These are phyloP conservation scores for Frieseomelitta varia DNA, from an alignment of 1,140 invertebrate genomes.

Conservation along the genomic window DNA sequence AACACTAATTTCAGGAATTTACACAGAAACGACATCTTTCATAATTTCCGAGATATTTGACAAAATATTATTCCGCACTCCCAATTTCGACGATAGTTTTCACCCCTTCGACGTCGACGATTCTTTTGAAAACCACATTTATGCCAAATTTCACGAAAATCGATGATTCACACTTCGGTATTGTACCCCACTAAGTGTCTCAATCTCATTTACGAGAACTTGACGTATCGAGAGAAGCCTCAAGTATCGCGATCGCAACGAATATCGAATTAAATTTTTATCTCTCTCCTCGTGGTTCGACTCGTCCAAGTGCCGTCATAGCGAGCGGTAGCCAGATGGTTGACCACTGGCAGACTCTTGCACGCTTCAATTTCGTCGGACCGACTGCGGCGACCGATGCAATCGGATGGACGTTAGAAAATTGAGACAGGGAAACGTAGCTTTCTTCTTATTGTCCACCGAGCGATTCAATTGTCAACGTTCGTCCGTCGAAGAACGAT, in stretches of 20 bases:
- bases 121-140: too few species aligned
- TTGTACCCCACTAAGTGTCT: too few species aligned
- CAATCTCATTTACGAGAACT: too few species aligned
- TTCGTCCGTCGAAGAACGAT: background rate
- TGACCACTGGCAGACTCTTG: background rate
- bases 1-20: too few species aligned
- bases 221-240: slow-evolving; percentile 20
- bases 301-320: background rate
- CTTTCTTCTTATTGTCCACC: background rate
- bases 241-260: slow-evolving; percentile 9
- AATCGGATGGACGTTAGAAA: background rate
- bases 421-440: background rate
- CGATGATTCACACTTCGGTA: too few species aligned
- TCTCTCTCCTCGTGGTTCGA: background rate
- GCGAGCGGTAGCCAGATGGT: background rate
- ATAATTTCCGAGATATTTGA: too few species aligned
- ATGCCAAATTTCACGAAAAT: too few species aligned
- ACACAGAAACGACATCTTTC: too few species aligned
- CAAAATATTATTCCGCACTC: too few species aligned
- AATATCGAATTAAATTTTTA: slow-evolving; percentile 44
- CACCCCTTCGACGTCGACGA: too few species aligned
- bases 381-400: too few species aligned
- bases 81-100: too few species aligned
- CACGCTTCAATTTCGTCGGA: background rate
- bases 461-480: background rate